These are phyloP conservation scores for Naso thynnoides DNA, from an alignment of 2,797 vertebrate genomes.

Conservation along the genomic window DNA sequence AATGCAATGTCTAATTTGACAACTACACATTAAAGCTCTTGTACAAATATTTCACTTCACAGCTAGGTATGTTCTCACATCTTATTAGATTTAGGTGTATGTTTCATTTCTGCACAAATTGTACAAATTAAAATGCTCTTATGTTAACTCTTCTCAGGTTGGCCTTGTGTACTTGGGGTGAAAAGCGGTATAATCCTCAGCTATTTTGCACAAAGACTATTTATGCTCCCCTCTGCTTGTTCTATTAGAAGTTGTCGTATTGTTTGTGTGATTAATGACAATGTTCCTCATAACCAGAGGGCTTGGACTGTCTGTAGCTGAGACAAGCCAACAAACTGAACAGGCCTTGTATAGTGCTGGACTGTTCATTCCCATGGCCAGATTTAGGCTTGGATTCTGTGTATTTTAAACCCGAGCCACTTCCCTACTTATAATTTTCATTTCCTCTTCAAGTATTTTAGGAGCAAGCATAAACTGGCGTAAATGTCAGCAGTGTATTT, in stretches of 20 bases:
- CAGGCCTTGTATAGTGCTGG: constrained; percentile 62
- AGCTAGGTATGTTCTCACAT: background rate
- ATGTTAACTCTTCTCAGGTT: background rate
- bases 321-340: constrained; percentile 59
- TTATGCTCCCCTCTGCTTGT: constrained; percentile 34
- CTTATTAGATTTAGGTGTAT: constrained; percentile 4
- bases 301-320: constrained; percentile 51
- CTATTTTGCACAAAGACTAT: constrained; percentile 31
- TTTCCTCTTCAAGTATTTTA: constrained; percentile 85
- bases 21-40: constrained; percentile 22
- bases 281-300: constrained; percentile 47
- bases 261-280: constrained; percentile 64
- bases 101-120: background rate
- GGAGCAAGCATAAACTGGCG: constrained; percentile 67
- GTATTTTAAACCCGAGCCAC: constrained; percentile 80
- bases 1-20: constrained; percentile 58
- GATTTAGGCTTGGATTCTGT: constrained; percentile 73
- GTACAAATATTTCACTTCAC: constrained; percentile 19
- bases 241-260: constrained; percentile 38
- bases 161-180: background rate
- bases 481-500: constrained; percentile 71
- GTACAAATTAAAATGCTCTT: background rate
- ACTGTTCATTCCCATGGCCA: constrained; percentile 77
- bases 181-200: constrained; percentile 16
- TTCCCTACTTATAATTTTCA: constrained; percentile 82